Evolutionary conservation across 1,140 invertebrate genomes (phyloP).

Genomic region (Lethrus apterus): DNA sequence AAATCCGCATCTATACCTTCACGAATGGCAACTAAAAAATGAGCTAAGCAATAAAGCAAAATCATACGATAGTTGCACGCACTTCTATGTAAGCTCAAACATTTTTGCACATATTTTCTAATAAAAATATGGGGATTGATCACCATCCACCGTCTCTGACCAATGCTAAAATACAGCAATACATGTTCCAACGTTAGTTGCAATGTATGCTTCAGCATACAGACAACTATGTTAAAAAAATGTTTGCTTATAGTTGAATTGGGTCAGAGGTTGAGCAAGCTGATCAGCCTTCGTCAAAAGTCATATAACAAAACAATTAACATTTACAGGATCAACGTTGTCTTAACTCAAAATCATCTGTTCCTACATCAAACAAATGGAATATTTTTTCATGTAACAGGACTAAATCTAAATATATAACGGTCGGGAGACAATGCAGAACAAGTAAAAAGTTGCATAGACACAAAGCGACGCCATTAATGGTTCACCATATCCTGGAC

Average conservation of each 20-base stretch:
- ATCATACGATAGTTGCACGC: constrained; percentile 30
- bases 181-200: constrained; percentile 4
- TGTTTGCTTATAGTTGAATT: no score
- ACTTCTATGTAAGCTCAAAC: constrained; percentile 12
- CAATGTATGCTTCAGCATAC: not conserved
- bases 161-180: constrained; percentile 5
- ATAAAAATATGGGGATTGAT: not conserved
- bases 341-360: no score
- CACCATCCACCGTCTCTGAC: not conserved
- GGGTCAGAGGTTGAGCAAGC: no score
- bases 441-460: constrained; percentile 20
- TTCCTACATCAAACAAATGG: no score
- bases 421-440: constrained; percentile 20
- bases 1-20: constrained; percentile 35
- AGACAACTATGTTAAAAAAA: constrained; percentile 1
- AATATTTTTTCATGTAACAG: not conserved
- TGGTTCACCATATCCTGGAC: constrained; percentile 29
- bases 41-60: constrained; percentile 36
- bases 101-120: constrained; percentile 21
- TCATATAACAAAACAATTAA: no score
- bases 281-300: no score
- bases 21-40: constrained; percentile 37
- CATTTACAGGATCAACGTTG: no score
- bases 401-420: constrained; percentile 10
- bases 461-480: constrained; percentile 23